These are phyloP conservation scores for Diprion similis DNA, from an alignment of 1,140 invertebrate species.

Conservation along the genomic window DNA sequence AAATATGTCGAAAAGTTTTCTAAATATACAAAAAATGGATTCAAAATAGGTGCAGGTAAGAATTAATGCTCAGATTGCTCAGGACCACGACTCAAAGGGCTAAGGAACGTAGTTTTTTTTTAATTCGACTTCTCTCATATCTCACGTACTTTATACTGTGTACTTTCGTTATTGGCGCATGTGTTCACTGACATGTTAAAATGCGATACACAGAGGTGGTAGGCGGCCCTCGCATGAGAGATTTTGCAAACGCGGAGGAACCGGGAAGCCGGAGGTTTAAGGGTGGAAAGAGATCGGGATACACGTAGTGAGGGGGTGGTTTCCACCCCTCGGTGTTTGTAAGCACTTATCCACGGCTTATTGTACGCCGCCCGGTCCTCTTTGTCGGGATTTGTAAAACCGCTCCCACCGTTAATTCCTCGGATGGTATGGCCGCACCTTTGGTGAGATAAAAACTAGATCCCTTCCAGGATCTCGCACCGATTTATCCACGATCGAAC, in stretches of 20 bases:
- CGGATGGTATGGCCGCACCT: constrained; percentile 31
- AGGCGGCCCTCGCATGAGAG: not conserved
- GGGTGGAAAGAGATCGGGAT: constrained; percentile 11
- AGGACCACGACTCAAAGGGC: no score
- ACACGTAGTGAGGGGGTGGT: constrained; percentile 18
- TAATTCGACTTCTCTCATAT: no score
- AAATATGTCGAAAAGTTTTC: no score
- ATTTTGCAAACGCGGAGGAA: constrained; percentile 7
- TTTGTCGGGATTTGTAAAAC: constrained; percentile 50
- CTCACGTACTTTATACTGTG: no score
- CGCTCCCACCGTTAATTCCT: constrained; percentile 48
- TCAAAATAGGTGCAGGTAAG: no score
- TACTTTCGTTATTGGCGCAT: no score
- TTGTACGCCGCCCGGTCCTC: constrained; percentile 47
- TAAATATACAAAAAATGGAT: no score
- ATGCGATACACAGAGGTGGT: not conserved
- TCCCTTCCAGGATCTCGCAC: constrained; percentile 19
- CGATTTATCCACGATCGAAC: constrained; percentile 14
- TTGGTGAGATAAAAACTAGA: not conserved
- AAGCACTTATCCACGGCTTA: constrained; percentile 51
- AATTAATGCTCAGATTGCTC: no score
- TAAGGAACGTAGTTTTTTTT: no score
- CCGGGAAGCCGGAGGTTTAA: not conserved
- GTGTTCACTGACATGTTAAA: no score
- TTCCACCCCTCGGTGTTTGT: constrained; percentile 41